Evolutionary conservation across 2,113 vertebrate species (phyloP).

Genomic region (Labrus mixtus): DNA sequence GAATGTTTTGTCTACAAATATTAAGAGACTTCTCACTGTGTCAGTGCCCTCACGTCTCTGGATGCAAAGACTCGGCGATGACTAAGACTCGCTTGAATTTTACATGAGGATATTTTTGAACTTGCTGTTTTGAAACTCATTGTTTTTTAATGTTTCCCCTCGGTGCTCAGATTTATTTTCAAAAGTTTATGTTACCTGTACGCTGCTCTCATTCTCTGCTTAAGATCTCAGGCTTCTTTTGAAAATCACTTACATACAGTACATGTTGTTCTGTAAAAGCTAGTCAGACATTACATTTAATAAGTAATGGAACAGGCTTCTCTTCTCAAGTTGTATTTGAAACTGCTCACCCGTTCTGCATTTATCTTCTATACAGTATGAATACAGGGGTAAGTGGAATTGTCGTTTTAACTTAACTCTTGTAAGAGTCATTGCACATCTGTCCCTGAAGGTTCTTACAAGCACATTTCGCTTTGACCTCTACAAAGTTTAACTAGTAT

Average conservation of each 20-base stretch:
- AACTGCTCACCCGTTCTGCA: neutral
- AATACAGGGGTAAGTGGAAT: neutral
- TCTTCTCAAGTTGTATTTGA: slow-evolving; percentile 3
- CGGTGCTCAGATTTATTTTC: slow-evolving; percentile 14
- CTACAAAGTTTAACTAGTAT: no score
- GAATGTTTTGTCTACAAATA: neutral
- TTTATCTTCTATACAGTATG: neutral
- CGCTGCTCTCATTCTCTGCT: neutral
- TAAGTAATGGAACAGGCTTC: slow-evolving; percentile 10
- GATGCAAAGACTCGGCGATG: neutral
- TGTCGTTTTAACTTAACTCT: neutral
- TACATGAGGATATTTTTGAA: slow-evolving; percentile 34
- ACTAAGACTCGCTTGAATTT: slow-evolving; percentile 2
- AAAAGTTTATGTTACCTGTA: neutral
- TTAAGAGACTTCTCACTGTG: neutral
- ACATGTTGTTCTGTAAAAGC: slow-evolving; percentile 17
- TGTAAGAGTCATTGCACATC: neutral
- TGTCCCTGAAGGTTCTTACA: neutral
- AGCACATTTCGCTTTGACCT: neutral
- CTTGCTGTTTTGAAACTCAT: slow-evolving; percentile 13
- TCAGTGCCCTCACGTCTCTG: neutral
- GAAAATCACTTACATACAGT: neutral
- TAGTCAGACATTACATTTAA: slow-evolving; percentile 3
- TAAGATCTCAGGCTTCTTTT: neutral
- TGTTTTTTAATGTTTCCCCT: slow-evolving; percentile 22